These are phyloP conservation scores for Gymnoscelis rufifasciata DNA, from an alignment of 2,888 invertebrate species.

Conservation along the genomic window DNA sequence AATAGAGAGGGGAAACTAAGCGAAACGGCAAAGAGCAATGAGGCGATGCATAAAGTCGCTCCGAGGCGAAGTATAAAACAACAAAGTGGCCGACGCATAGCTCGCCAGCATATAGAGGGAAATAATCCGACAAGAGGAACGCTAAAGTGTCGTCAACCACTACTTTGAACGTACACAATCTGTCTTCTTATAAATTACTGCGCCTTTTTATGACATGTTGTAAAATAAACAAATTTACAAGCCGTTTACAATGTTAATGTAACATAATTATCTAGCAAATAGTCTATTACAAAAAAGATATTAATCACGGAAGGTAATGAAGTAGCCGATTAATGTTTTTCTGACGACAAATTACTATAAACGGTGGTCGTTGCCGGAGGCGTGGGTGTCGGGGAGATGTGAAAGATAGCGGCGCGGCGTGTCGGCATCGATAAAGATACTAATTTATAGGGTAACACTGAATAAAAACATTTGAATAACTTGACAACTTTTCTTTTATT, in stretches of 20 bases:
- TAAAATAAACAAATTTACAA: slow-evolving; percentile 39
- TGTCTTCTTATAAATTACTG: slow-evolving; percentile 48
- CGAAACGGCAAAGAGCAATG: slow-evolving; percentile 74
- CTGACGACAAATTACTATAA: slow-evolving; percentile 57
- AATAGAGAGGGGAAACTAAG: slow-evolving; percentile 72
- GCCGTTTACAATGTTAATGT: slow-evolving; percentile 24
- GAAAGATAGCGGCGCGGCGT: slow-evolving; percentile 45
- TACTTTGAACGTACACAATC: slow-evolving; percentile 63
- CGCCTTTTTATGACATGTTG: slow-evolving; percentile 34
- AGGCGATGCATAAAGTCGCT: slow-evolving; percentile 73
- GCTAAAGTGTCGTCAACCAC: slow-evolving; percentile 56
- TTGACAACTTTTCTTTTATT: slow-evolving; percentile 21
- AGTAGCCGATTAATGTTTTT: slow-evolving; percentile 44
- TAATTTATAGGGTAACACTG: slow-evolving; percentile 47
- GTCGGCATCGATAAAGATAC: slow-evolving; percentile 52
- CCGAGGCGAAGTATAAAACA: slow-evolving; percentile 74
- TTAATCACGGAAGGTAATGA: slow-evolving; percentile 39
- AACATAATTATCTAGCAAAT: slow-evolving; percentile 21
- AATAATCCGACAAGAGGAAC: slow-evolving; percentile 65
- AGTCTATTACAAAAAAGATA: slow-evolving; percentile 33
- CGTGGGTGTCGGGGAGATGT: slow-evolving; percentile 56
- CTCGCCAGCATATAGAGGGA: slow-evolving; percentile 63
- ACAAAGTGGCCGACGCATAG: slow-evolving; percentile 75
- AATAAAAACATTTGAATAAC: slow-evolving; percentile 36
- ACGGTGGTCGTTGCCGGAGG: slow-evolving; percentile 48